phyloP scores from a whole-genome alignment of 2,888 invertebrate genomes.

The Danaus chrysippus region DNA sequence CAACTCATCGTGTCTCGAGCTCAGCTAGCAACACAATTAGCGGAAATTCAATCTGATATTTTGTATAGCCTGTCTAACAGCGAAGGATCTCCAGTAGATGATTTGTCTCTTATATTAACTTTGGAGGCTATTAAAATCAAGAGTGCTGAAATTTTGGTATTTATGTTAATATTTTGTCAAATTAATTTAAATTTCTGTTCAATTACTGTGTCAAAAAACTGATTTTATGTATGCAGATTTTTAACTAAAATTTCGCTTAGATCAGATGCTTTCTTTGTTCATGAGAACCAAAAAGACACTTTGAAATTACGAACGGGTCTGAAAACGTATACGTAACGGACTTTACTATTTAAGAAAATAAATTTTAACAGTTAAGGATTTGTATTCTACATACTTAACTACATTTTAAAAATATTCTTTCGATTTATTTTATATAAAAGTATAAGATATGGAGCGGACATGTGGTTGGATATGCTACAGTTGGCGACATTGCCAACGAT shows the following conservation, averaged over 20 bases:
- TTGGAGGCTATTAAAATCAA: slow-evolving; percentile 90
- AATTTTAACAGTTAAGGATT: no score
- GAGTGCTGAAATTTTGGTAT: slow-evolving; percentile 88
- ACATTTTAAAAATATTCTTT: neutral
- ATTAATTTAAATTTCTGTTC: no score
- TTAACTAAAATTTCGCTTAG: no score
- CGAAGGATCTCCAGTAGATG: slow-evolving; percentile 87
- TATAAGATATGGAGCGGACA: slow-evolving; percentile 89
- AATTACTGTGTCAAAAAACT: no score
- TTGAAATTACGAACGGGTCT: no score
- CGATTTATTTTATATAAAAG: slow-evolving; percentile 79
- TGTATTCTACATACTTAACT: no score
- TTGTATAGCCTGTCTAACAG: slow-evolving; percentile 85
- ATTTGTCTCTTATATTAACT: slow-evolving; percentile 85
- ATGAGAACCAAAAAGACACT: no score
- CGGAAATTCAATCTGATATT: slow-evolving; percentile 88
- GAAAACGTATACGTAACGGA: no score
- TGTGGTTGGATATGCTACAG: slow-evolving; percentile 91
- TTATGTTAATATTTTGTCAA: no score
- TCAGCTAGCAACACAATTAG: slow-evolving; percentile 85
- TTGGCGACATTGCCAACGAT: slow-evolving; percentile 82
- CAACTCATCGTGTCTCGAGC: slow-evolving; percentile 88
- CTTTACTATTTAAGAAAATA: no score
- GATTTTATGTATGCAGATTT: no score
- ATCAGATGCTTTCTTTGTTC: no score